Evolutionary conservation across 2,888 invertebrate genomes (phyloP), one percentile per base, ranked within the genome.

Genomic region (Busseola fusca): DNA sequence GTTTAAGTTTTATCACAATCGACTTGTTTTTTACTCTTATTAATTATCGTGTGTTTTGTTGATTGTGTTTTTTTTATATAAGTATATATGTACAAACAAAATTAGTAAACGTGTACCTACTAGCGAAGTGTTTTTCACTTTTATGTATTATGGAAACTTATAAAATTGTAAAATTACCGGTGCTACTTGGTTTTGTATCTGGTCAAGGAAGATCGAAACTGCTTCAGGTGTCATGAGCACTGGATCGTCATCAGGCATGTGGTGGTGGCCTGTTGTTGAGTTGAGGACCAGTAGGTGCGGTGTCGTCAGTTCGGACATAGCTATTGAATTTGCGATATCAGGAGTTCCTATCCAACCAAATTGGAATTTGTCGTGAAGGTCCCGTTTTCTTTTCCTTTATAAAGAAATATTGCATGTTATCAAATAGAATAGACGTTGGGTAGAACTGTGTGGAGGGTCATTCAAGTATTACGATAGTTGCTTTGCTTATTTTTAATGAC

Each of bases 321-420:
- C 98, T 87, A 99, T 98, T 70, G 98, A 98, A 94, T 99, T 99
- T 18, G 98, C 98, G 80, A 99, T 96, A 69, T 98, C 98, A 5
- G 98, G 97, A 81, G 97, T 98, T 0, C 98, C 98, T 92, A 98
- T 97, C 99, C 99, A 99, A 54, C 99, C 99, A 95, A 99, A 99
- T 93, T 99, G 99, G 90, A 98, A 98, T 83, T 96, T 93, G 91
- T 97, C 96, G 88, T 98, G 98, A 86, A 98, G 98, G 81, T 97
- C 97, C 54, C 97, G 96, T 73, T 98, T 97, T 89, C 89, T 90
- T 78, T 91, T 91, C 77, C 95, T 95, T 85, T 30, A 87, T 40
- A 30, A 78, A 64, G 12, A 62, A n/a, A 42, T 52, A 57, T 16
- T 37, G 1, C 1, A 21, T 30, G n/a, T 16, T 45, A 37, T 68